Evolutionary conservation across 2,113 vertebrate genomes (phyloP).

Genomic region (Eretmochelys imbricata): DNA sequence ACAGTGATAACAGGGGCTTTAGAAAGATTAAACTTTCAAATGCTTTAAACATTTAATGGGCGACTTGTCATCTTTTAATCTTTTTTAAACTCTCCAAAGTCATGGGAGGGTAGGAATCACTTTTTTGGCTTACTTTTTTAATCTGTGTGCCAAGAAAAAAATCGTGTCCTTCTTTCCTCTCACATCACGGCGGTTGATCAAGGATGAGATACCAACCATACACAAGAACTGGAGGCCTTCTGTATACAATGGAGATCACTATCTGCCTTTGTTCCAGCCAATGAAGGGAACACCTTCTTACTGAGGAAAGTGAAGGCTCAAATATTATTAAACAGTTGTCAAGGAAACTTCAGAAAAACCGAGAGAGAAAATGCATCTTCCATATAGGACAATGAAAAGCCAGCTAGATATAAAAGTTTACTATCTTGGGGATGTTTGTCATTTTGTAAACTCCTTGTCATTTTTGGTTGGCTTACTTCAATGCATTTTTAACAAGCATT

Average conservation of each 20-base stretch:
- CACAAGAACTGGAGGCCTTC: neutral
- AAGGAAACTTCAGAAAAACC: constrained; percentile 40
- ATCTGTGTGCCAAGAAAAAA: neutral
- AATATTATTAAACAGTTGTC: constrained; percentile 33
- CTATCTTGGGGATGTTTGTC: neutral
- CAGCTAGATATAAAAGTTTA: constrained; percentile 22
- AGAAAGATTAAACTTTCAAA: neutral
- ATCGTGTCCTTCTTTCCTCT: neutral
- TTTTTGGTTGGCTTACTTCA: neutral
- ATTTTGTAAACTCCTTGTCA: neutral
- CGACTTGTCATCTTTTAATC: neutral
- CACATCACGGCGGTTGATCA: neutral
- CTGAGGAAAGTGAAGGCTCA: constrained; percentile 29
- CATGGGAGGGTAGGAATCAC: neutral
- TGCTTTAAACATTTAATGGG: neutral
- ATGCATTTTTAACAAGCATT: neutral
- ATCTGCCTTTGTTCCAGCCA: constrained; percentile 23
- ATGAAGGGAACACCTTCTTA: constrained; percentile 14
- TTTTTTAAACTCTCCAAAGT: constrained; percentile 7
- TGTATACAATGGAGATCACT: constrained; percentile 19
- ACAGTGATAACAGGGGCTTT: neutral
- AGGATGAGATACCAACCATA: constrained; percentile 7
- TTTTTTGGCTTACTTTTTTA: neutral
- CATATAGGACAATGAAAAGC: constrained; percentile 14
- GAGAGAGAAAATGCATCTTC: constrained; percentile 29